Evolutionary conservation across 2,888 invertebrate species (phyloP), one percentile per base, ranked within the genome.

Genomic region (Oxytorus armatus): DNA sequence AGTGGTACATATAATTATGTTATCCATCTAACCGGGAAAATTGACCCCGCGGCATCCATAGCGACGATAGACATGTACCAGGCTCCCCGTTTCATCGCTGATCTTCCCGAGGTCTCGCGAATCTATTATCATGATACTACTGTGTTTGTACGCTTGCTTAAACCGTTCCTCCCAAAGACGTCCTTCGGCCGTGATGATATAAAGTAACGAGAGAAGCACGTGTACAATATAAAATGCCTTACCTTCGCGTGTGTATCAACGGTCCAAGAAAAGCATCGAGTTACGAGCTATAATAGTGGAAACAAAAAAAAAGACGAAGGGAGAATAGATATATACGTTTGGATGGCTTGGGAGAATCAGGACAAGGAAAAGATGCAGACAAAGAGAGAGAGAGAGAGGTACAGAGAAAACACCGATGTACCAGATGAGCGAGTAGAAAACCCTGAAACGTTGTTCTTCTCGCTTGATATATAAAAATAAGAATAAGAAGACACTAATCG

Each of bases 21-120:
- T 82, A 83, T 82, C 83, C 83, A 82, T 79, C 83, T 81, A 84
- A 83, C 81, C 84, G 83, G 76, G 77, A 74, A 84, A 84, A 83
- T 84, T 78, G 77, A 81, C 77, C 84, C 81, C 42, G 77, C 69
- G 80, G 80, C 80, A 77, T n/a, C 47, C 51, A 76, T 29, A 25
- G 44, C 61, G 53, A 47, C 33, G 39, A 53, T 66, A 70, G 33
- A 44, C 55, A 44, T 55, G 49, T 70, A 59, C 59, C 23, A 33
- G 47, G 66, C 63, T 39, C 49, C 51, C 74, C 49, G 72, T 75
- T 77, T 70, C 80, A 51, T 59, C 83, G 79, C 69, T 79, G 81
- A 83, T 83, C 85, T 83, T 85, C 82, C 82, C 82, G 83, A 83
- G 82, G 83, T 82, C 63, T 74, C 63, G 77, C 77, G 69, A 80